These are phyloP conservation scores for Mirounga angustirostris DNA, from an alignment of 2,113 vertebrate genomes.

Conservation along the genomic window DNA sequence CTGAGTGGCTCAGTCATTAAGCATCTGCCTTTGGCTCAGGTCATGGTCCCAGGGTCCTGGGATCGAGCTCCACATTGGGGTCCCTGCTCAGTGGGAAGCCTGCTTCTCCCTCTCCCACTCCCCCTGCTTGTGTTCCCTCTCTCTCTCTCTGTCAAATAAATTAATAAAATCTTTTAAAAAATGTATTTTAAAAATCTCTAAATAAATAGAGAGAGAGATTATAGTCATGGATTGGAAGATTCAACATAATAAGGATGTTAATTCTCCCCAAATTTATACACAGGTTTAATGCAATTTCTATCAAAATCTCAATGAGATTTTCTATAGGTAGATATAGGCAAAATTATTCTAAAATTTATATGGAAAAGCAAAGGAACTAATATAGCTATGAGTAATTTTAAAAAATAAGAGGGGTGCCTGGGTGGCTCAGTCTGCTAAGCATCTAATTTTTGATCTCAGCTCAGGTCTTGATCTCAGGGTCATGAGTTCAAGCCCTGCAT, in stretches of 20 bases:
- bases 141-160: no score
- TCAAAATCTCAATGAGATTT: conserved; percentile 43
- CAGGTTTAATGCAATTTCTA: neutral
- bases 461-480: neutral
- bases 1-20: no score
- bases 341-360: neutral
- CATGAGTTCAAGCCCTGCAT: neutral
- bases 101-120: no score
- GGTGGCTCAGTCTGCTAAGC: neutral
- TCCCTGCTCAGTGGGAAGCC: no score
- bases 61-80: no score
- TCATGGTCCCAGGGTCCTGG: no score
- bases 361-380: neutral
- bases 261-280: neutral
- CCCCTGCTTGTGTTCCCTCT: no score
- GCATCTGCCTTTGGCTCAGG: no score
- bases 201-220: neutral
- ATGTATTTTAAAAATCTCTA: neutral
- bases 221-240: neutral
- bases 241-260: neutral
- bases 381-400: neutral
- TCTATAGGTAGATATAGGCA: neutral
- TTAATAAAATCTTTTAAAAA: neutral
- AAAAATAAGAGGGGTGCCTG: neutral
- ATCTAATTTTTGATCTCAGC: neutral